A percentile compares a stretch with the other conserved stretches of the same genome.
Evolutionary conservation across 1,140 invertebrate species (phyloP).

Genomic region (Coboldia fuscipes): DNA sequence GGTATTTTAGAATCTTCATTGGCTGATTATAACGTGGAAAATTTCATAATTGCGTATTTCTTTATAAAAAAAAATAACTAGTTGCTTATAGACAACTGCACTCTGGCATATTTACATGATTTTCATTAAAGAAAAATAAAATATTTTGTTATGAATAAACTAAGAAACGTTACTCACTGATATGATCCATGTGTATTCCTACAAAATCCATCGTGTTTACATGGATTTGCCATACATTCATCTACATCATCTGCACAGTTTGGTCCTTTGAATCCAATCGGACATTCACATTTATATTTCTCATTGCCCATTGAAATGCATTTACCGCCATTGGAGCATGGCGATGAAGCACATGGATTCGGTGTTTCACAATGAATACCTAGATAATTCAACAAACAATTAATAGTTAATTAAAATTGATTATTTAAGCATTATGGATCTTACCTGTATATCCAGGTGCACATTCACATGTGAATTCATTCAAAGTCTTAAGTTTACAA

Average conservation of each 20-base stretch:
- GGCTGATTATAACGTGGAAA: too few relatives aligned
- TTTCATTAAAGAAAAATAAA: too few relatives aligned
- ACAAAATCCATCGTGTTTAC: slow-evolving; percentile 56
- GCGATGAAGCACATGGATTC: slow-evolving; percentile 73
- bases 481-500: slow-evolving; percentile 52
- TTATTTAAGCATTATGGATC: slow-evolving; percentile 11
- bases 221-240: slow-evolving; percentile 61
- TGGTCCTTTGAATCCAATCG: slow-evolving; percentile 65
- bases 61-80: too few relatives aligned
- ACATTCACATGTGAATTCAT: slow-evolving; percentile 65
- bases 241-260: slow-evolving; percentile 76
- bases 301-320: slow-evolving; percentile 48
- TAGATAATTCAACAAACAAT: slow-evolving; percentile 16
- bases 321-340: slow-evolving; percentile 66
- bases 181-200: slow-evolving; percentile 78
- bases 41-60: too few relatives aligned
- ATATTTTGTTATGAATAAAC: not conserved
- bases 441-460: slow-evolving; percentile 66
- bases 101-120: too few relatives aligned
- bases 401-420: not conserved
- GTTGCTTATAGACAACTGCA: too few relatives aligned
- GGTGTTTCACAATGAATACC: slow-evolving; percentile 69
- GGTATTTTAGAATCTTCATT: too few relatives aligned
- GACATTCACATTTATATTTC: slow-evolving; percentile 61
- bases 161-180: slow-evolving; percentile 39